Conservation (phyloP, 1,140 invertebrate genomes). For the Aphidius gifuensis region DNA sequence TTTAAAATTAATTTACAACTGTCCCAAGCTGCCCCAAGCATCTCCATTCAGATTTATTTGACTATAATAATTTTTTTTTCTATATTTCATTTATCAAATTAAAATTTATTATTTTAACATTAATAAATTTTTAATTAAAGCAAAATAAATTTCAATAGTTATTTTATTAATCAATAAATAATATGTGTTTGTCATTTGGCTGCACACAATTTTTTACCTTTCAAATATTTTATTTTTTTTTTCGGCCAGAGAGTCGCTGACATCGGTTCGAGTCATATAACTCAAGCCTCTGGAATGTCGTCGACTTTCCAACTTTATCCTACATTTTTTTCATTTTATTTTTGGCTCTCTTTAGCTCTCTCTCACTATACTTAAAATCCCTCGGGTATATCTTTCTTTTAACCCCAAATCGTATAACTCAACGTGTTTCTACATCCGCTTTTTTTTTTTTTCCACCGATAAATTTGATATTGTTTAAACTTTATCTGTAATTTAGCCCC, state of each 20-base stretch:
- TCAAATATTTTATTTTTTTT: too few species aligned
- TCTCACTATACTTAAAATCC: constrained; percentile 8
- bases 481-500: constrained; percentile 39
- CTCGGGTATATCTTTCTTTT: constrained; percentile 6
- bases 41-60: constrained; percentile 1
- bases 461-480: constrained; percentile 50
- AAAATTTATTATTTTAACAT: neutral
- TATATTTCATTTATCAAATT: constrained; percentile 8
- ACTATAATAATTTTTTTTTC: neutral
- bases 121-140: too few species aligned
- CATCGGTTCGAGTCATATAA: constrained; percentile 43
- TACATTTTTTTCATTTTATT: constrained; percentile 19
- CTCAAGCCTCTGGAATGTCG: constrained; percentile 34
- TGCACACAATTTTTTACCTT: too few species aligned
- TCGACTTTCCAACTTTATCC: constrained; percentile 27
- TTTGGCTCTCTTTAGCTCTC: constrained; percentile 13
- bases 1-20: constrained; percentile 39
- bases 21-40: constrained; percentile 5
- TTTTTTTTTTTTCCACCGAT: constrained; percentile 30
- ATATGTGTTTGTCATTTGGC: too few species aligned
- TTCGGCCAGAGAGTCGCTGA: constrained; percentile 22
- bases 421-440: constrained; percentile 29
- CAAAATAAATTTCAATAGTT: too few species aligned
- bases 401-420: constrained; percentile 27
- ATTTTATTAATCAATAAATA: too few species aligned